These are phyloP conservation scores for Drosophila kuntzei DNA, from an alignment of 2,888 invertebrate genomes.

Conservation along the genomic window DNA sequence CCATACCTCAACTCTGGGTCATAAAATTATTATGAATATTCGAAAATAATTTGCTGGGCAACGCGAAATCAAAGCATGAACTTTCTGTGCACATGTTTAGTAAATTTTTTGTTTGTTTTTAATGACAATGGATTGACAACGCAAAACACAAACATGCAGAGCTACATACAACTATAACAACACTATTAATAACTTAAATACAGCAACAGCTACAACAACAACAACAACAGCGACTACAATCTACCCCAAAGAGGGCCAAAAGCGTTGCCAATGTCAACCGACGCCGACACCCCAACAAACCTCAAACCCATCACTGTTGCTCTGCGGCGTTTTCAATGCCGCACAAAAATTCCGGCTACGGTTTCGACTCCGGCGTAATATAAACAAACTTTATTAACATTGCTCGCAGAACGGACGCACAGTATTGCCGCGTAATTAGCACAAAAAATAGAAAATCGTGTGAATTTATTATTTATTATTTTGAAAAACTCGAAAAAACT, in stretches of 20 bases:
- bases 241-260: conserved; percentile 28
- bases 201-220: conserved; percentile 49
- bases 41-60: conserved; percentile 40
- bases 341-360: conserved; percentile 61
- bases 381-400: conserved; percentile 75
- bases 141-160: conserved; percentile 54
- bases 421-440: conserved; percentile 57
- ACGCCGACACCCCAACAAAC: conserved; percentile 74
- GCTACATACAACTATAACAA: conserved; percentile 63
- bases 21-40: conserved; percentile 50
- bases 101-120: conserved; percentile 72
- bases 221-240: conserved; percentile 19
- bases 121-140: conserved; percentile 80
- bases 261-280: conserved; percentile 83
- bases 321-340: conserved; percentile 73
- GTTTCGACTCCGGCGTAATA: conserved; percentile 48
- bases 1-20: conserved; percentile 12
- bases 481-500: background rate
- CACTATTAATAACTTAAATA: conserved; percentile 73
- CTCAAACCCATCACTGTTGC: conserved; percentile 41
- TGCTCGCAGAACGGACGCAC: conserved; percentile 63
- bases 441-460: conserved; percentile 33
- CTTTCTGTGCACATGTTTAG: conserved; percentile 51
- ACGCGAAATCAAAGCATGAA: conserved; percentile 47
- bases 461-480: conserved; percentile 22